Base-by-base conservation (phyloP, 2,797 vertebrate species). In the Tokudaia tokunoshimensis region DNA sequence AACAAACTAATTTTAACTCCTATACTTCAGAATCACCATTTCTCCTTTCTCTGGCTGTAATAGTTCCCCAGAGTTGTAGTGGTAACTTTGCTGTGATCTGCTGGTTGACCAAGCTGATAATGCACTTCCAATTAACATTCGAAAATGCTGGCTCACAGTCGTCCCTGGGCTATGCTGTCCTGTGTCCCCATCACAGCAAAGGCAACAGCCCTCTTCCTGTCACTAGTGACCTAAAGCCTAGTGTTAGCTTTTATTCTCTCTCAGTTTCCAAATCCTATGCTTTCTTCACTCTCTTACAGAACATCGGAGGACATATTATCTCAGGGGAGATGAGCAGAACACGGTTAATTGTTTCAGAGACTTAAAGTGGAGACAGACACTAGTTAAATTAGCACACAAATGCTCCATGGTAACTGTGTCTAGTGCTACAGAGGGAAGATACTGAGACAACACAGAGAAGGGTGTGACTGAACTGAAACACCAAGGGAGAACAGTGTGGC, bases 261-360 rank as follows among this genome's bases (percentile, higher is more conserved):
- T 63, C 52, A 26, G 85, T 89, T 82, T 72, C 15, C 92, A 91
- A 79, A 85, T 44, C 20, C 55, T 74, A 1, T 6, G 8, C 70
- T 4, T 41, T 78, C 50, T 63, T 65, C 75, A 13, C 50, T 81
- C 78, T 31, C 47, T 50, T 13, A 47, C 47, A 44, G 81, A 89
- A 82, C 19, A 50, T 41, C 3, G 63, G 44, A 97, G 55, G 78
- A 26, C 26, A 1, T 29, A 14, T 61, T 74, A 90, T 91, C 79
- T 79, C 41, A 59, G 65, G n/a, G 89, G 81, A 75, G 22, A 29
- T 61, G 67, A 91, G 47, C 74, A 95, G 91, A 88, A 72, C 52
- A 61, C 31, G 44, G 52, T 85, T 92, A 80, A 81, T 31, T 75
- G 57, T 70, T 90, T 47, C 89, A 4, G 63, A 95, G 85, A 34